A percentile compares a stretch with the other conserved stretches of the same genome.
Conservation (phyloP, 2,888 invertebrate genomes). For the Holacanthella duospinosa region DNA sequence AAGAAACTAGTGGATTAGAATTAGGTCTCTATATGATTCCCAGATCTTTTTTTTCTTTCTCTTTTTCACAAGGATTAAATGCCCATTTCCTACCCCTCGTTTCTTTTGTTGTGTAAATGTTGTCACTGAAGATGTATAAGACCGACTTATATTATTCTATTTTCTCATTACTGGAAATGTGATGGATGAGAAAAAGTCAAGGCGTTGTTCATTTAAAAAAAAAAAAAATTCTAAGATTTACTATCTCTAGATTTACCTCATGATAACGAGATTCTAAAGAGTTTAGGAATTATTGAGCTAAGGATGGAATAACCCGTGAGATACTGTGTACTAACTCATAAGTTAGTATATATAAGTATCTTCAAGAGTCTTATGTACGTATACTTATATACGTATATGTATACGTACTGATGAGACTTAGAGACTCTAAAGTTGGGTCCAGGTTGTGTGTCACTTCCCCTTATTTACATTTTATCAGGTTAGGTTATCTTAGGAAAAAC, state of each 20-base stretch:
- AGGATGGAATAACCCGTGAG: background rate
- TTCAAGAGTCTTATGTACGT: too few relatives aligned
- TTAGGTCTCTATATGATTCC: background rate
- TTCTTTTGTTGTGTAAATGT: conserved; percentile 36
- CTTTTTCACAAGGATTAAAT: background rate
- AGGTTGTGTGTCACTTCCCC: background rate
- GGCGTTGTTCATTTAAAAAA: background rate
- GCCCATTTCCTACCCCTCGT: background rate
- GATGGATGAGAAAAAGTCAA: background rate
- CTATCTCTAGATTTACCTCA: background rate
- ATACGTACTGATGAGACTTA: too few relatives aligned
- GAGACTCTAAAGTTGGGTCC: too few relatives aligned
- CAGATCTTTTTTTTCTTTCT: background rate
- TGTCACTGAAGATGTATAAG: conserved; percentile 9
- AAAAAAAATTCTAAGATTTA: background rate
- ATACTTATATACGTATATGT: too few relatives aligned
- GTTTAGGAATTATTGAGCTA: background rate
- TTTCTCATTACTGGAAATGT: background rate
- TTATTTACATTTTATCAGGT: too few relatives aligned
- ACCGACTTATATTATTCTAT: background rate
- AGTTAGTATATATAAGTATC: too few relatives aligned
- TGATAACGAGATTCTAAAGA: background rate
- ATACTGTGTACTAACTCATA: too few relatives aligned
- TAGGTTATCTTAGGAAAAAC: too few relatives aligned
- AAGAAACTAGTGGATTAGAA: background rate